A percentile compares a stretch with the other conserved stretches of the same genome.
Conservation (phyloP, 2,113 vertebrate species). For the Agelaius tricolor region DNA sequence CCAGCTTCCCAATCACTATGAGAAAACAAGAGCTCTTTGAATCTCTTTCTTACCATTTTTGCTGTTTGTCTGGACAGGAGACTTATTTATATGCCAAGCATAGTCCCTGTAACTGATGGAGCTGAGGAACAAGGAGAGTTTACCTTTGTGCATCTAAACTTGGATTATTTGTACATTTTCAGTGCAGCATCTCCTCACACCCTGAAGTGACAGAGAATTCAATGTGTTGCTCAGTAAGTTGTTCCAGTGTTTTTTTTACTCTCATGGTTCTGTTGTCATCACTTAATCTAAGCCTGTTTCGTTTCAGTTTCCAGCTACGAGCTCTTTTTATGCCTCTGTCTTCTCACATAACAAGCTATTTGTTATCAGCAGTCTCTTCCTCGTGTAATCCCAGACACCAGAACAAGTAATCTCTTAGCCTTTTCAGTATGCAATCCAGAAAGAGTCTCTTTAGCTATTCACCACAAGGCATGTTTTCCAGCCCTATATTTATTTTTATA, state of each 20-base stretch:
- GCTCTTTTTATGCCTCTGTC: constrained; percentile 32
- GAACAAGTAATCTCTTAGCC: neutral
- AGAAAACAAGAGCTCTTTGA: neutral
- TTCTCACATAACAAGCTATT: constrained; percentile 20
- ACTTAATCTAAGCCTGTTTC: constrained; percentile 27
- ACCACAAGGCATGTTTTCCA: neutral
- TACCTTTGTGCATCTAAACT: neutral
- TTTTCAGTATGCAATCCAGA: neutral
- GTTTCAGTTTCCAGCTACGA: constrained; percentile 11
- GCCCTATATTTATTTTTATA: neutral
- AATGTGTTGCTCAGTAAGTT: neutral
- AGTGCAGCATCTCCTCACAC: neutral
- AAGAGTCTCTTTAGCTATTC: neutral
- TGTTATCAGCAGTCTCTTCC: constrained; percentile 34
- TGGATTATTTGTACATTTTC: neutral
- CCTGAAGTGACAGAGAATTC: neutral
- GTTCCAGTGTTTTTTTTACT: neutral
- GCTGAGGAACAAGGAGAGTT: neutral
- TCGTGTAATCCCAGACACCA: neutral
- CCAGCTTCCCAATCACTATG: neutral
- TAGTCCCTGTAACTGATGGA: neutral
- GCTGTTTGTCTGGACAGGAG: neutral
- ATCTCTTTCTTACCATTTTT: neutral
- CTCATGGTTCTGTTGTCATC: neutral
- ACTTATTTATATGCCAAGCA: neutral